Base-by-base conservation (phyloP, 2,113 vertebrate species). In the Accipiter virgatus region DNA sequence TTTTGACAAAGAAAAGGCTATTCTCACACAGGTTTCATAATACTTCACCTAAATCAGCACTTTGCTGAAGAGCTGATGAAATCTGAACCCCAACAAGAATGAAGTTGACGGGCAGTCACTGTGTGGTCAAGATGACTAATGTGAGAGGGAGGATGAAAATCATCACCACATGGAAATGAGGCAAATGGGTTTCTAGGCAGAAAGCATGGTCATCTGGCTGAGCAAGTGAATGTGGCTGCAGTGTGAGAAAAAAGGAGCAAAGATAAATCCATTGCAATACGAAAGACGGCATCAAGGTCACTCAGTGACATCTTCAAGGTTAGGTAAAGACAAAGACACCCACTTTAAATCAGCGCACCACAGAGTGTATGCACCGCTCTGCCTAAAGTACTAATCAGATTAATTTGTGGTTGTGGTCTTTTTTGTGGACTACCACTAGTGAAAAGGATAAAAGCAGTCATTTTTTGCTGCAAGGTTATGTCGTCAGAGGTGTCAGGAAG, bases 121-220 rank as follows among this genome's bases (percentile, higher is more conserved):
- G 12, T 12, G 17, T 38, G n/a, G 29, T 62, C 43, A 71, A n/a
- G 19, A 31, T 0, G 0, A 36, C 14, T 66, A 63, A 50, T 7
- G 13, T 17, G 25, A 68, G 16, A 81, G 25, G 20, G 19, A 86
- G 26, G 17, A 38, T 58, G 47, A 75, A 83, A 86, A 62, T 19
- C 20, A 43, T 21, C 26, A 40, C 32, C 17, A 25, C 11, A 4
- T 1, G 5, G 34, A 83, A 86, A 84, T 25, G 9, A 89, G 40
- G 26, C 25, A 71, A 81, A 63, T 6, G 8, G 25, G 21, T 45
- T 74, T 80, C 13, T 11, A 67, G 31, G 43, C 17, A 75, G 23
- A 34, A 5, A 62, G 32, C 16, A 45, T 3, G 9, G 23, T 78
- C 72, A 43, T 25, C 40, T 71, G 26, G 11, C 17, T 42, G 18